Percentiles rank a stretch among this genome's conserved stretches.
Evolutionary conservation across 2,797 vertebrate genomes (phyloP).

Genomic region (Eupleurogrammus muticus): DNA sequence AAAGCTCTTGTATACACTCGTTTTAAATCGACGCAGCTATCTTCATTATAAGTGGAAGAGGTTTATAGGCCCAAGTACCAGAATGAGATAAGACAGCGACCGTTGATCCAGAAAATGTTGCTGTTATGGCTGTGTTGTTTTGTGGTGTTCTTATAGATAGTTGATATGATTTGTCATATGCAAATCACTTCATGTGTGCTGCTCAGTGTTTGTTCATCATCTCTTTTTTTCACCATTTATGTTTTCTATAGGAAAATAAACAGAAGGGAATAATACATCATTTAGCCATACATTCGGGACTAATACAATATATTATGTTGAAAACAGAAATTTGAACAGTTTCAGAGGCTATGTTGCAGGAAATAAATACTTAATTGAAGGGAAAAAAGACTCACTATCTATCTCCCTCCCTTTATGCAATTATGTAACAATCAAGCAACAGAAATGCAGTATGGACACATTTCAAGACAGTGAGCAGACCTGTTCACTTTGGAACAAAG

Average conservation of each 20-base stretch:
- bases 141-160: not conserved
- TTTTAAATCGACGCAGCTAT: slow-evolving; percentile 24
- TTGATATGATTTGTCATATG: not conserved
- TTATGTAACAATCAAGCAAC: not conserved
- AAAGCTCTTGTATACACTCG: slow-evolving; percentile 1
- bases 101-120: not conserved
- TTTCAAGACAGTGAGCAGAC: not conserved
- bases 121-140: not conserved
- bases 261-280: not conserved
- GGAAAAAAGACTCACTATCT: not conserved
- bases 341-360: not conserved
- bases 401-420: not conserved
- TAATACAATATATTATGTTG: not conserved
- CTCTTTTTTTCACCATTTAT: not conserved
- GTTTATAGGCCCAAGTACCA: not conserved
- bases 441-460: not conserved
- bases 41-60: slow-evolving; percentile 11
- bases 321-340: no score
- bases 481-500: not conserved
- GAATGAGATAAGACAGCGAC: not conserved
- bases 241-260: not conserved
- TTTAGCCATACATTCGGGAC: no score
- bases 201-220: no score
- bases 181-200: not conserved
- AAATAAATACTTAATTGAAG: not conserved